Base-by-base conservation (phyloP, 2,113 vertebrate species). In the Toxostoma redivivum region DNA sequence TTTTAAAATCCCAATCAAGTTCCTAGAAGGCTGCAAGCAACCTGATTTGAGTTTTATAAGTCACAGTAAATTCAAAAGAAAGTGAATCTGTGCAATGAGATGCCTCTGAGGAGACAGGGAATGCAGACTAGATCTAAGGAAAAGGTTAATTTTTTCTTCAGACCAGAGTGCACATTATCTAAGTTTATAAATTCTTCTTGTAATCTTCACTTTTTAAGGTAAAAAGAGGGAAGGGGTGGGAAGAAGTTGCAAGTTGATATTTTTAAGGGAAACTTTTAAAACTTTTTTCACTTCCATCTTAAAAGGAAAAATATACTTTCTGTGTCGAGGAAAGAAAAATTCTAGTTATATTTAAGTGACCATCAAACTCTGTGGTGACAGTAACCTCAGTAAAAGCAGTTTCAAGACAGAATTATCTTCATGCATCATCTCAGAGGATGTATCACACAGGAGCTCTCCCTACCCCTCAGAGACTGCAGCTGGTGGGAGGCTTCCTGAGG, bases 221-320 rank as follows among this genome's bases (percentile, higher is more conserved):
- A 77, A 35, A 60, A 58, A 28, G 8, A 37, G 3, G 10, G 10
- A 11, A 12, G 9, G 4, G 1, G 0, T 33, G 9, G 4, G 24
- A 64, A 65, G 53, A 1, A 20, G 3, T n/a, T 64, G 5, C 9
- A 47, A 60, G 17, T 31, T 54, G 6, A 5, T 66, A 42, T 76
- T 79, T 18, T 67, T 22, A 62, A 50, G 17, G 12, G 13, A 50
- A 88, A 35, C 2, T 17, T 40, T 57, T 11, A 37, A 57, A 50
- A 31, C n/a, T 60, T 38, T 38, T 64, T 64, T 76, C 25, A 33
- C 3, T 83, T 69, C 16, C 18, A 50, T 11, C 64, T 80, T 60
- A 22, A 77, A 86, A 30, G 27, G 12, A 35, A 31, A 86, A 89
- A 69, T 42, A 37, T 15, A 35, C 0, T 51, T 72, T 42, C 15